Evolutionary conservation across 2,888 invertebrate species (phyloP), one percentile per base, ranked within the genome.

Genomic region (Stenodema calcarata): DNA sequence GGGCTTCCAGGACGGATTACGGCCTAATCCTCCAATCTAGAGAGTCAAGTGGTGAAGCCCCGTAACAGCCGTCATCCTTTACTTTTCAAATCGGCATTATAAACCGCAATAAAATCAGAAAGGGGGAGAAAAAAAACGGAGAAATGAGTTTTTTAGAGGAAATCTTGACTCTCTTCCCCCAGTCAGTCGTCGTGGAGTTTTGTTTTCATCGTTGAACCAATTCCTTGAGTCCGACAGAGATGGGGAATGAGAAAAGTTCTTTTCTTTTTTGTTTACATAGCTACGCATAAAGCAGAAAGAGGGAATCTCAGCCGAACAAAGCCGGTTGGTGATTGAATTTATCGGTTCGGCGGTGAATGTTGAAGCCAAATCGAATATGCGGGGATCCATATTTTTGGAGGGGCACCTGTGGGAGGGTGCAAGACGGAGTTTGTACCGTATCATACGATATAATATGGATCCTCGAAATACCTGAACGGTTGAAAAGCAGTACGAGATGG

Each of bases 181-280:
- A 7, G 47, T 12, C 16, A 12, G 12, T 47, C 12, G 47, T 62
- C 62, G 23, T 62, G n/a, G 62, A 62, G 62, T 11, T 54, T 18
- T 4, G 18, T 62, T 62, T 62, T 62, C 62, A 62, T 7, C 23
- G 11, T 11, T 62, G 23, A 12, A 11, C 23, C 62, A 62, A 62
- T 23, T 23, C 62, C 62, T 62, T 23, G 62, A 62, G 62, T 27
- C 6, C 0, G 62, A 9, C n/a, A 35, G 35, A 73, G 35, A 35
- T 16, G 18, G 73, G 73, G 35, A 73, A 73, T 73, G 73, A 73
- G 35, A 73, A 73, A 73, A 73, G n/a, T 73, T n/a, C n/a, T n/a
- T n/a, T n/a, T n/a, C n/a, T n/a, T 73, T 41, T 73, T 35, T 73
- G 73, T 73, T 73, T 73, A 35, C 73, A 73, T 73, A 35, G 35